Evolutionary conservation across 2,888 invertebrate species (phyloP).

Genomic region (Keiferia lycopersicella): DNA sequence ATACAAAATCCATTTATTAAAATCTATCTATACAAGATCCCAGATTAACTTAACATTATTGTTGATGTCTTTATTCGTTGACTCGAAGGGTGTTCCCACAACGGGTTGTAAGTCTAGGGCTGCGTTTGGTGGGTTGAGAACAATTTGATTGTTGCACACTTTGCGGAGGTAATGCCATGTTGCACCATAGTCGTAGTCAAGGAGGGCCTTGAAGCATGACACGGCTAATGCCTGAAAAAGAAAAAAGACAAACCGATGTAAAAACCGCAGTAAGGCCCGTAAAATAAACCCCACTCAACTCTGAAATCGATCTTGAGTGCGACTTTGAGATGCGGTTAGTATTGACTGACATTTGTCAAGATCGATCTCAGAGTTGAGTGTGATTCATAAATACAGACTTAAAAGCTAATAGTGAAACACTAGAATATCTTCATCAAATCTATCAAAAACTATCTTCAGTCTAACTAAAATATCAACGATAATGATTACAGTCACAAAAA

Average conservation of each 20-base stretch:
- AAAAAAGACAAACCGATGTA: background rate
- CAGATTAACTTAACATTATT: slow-evolving; percentile 59
- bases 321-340: no score
- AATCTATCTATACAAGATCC: slow-evolving; percentile 40
- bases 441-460: no score
- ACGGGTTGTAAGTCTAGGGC: slow-evolving; percentile 44
- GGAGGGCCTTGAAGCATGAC: slow-evolving; percentile 74
- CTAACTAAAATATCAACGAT: no score
- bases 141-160: slow-evolving; percentile 51
- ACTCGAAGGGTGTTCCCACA: slow-evolving; percentile 54
- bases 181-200: slow-evolving; percentile 69
- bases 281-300: no score
- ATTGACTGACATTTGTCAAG: no score
- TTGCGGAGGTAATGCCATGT: slow-evolving; percentile 59
- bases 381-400: no score
- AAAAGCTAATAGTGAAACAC: no score
- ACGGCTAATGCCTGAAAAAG: slow-evolving; percentile 72
- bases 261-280: no score
- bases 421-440: no score
- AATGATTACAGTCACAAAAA: no score
- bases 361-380: no score
- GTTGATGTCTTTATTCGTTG: slow-evolving; percentile 49
- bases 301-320: no score
- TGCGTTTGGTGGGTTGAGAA: slow-evolving; percentile 44
- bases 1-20: slow-evolving; percentile 13